phyloP scores from a whole-genome alignment of 2,888 invertebrate genomes.

The Agonopterix alstromeriana region DNA sequence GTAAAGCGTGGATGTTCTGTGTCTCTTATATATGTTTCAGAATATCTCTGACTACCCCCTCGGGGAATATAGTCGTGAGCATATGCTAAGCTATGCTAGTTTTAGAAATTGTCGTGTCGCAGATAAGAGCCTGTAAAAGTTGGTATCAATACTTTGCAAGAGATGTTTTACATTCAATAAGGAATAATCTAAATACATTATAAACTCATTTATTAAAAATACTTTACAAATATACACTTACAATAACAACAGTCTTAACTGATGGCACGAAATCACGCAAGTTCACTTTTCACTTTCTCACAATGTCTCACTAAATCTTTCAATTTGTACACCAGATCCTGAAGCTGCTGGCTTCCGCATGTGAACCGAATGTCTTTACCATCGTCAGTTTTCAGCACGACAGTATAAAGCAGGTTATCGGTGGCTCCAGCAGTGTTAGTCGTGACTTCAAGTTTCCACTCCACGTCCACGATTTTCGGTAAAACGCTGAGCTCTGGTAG shows the following conservation, averaged over 20 bases:
- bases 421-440: constrained; percentile 59
- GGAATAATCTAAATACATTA: too few relatives aligned
- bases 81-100: too few relatives aligned
- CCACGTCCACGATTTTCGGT: constrained; percentile 75
- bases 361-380: constrained; percentile 74
- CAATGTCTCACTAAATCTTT: constrained; percentile 80
- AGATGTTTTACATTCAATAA: too few relatives aligned
- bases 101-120: too few relatives aligned
- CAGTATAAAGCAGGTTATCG: constrained; percentile 61
- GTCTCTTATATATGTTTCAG: too few relatives aligned
- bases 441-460: constrained; percentile 78
- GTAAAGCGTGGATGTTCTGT: too few relatives aligned
- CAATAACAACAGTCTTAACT: neutral
- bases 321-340: constrained; percentile 81
- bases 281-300: constrained; percentile 66
- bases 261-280: constrained; percentile 23
- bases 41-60: too few relatives aligned
- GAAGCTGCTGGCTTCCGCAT: constrained; percentile 79
- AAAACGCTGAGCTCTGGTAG: constrained; percentile 34
- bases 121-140: too few relatives aligned
- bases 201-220: too few relatives aligned
- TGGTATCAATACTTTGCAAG: too few relatives aligned
- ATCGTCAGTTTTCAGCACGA: constrained; percentile 53
- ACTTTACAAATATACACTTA: neutral
- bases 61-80: too few relatives aligned